Evolutionary conservation across 1,140 invertebrate species (phyloP), one percentile per base, ranked within the genome.

Genomic region (Zaprionus taronus): DNA sequence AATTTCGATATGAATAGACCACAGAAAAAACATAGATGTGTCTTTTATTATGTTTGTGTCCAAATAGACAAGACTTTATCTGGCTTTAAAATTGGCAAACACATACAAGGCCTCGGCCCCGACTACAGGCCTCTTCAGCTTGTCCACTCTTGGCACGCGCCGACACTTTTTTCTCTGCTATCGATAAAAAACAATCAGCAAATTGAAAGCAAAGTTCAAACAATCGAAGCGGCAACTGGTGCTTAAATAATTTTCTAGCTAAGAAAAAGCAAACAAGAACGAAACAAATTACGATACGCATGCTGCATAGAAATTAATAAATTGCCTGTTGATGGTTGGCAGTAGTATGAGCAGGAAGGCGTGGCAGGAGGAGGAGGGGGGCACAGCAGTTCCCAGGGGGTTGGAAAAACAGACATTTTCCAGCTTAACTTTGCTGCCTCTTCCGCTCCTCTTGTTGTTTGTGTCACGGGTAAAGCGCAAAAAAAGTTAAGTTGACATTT

Each of bases 241-340:
- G 77, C 77, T 80, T 80, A 77, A 79, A 62, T 76, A 72, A 76
- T 79, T 72, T 79, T 75, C 66, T 79, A 57, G 44, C 57, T 60
- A 47, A 68, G 51, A 70, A 66, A 74, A 73, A 70, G 60, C 67
- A 77, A 87, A 76, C 64, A 72, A 71, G 26, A 70, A 71, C 34
- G 58, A 57, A 76, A 81, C 84, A 85, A 89, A 89, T 89, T 90
- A 78, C 47, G 76, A 56, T 75, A 89, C 84, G 84, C 84, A 70
- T 55, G 57, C 77, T 78, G 84, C 87, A 89, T 89, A 89, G 85
- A 84, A 90, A 89, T 89, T 90, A 89, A 90, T 89, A 89, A 89
- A 90, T 90, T 89, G 80, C 73, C 73, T 36, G 41, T 47, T 65
- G 68, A 51, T 51, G 47, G 41, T 7, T 34, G 9, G 34, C 20